These are phyloP conservation scores for Aulostomus chinensis DNA, from an alignment of 2,797 vertebrate genomes.

Conservation along the genomic window DNA sequence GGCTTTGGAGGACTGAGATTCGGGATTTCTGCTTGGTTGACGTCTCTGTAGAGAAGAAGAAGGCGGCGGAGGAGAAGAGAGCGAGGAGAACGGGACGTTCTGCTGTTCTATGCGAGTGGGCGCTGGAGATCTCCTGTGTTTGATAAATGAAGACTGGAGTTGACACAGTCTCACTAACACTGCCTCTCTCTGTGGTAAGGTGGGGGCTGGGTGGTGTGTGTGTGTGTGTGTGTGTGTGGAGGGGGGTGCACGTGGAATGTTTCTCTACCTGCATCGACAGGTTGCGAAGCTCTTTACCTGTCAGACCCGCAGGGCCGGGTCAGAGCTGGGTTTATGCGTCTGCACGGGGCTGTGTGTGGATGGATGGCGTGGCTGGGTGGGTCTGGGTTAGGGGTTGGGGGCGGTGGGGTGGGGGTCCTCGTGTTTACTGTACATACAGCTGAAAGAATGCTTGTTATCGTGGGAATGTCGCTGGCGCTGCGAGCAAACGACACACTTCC, in stretches of 20 bases:
- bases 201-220: too few species aligned
- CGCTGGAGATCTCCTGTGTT: conserved; percentile 20
- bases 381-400: not conserved
- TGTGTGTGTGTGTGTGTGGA: conserved; percentile 14
- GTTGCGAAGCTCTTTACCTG: conserved; percentile 64
- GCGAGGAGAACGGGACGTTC: conserved; percentile 8
- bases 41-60: conserved; percentile 33
- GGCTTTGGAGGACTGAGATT: conserved; percentile 52
- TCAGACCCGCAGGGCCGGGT: conserved; percentile 69
- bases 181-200: too few species aligned
- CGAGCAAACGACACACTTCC: conserved; percentile 4
- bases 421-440: conserved; percentile 33
- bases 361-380: not conserved
- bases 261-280: conserved; percentile 72
- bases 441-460: conserved; percentile 4
- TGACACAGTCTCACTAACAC: too few species aligned
- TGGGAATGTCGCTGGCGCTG: conserved; percentile 12
- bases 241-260: conserved; percentile 57
- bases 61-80: conserved; percentile 13
- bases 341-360: not conserved
- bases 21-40: conserved; percentile 30
- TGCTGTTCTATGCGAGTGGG: conserved; percentile 32
- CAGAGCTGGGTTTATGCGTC: conserved; percentile 27
- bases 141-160: conserved; percentile 40
- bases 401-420: conserved; percentile 10